Evolutionary conservation across 2,888 invertebrate species (phyloP), one percentile per base, ranked within the genome.

Genomic region (Norana najaformis): DNA sequence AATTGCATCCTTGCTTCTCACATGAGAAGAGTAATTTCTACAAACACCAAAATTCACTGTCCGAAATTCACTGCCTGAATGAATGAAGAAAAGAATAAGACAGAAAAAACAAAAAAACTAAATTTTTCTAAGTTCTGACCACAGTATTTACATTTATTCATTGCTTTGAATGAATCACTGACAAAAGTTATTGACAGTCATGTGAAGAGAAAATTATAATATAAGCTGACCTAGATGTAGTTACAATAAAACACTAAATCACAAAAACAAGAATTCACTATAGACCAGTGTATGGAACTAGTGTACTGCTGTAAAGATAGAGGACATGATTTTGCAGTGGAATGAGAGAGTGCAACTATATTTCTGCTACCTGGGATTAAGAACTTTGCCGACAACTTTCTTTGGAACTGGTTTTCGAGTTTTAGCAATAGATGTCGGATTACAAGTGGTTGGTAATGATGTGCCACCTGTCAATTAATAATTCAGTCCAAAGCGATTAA

Each of bases 1-100:
- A 91, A 95, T 95, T 13, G 93, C 93, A 53, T 94, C 94, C 90
- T 93, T 93, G n/a, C 93, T 90, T 88, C 91, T 88, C 34, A 90
- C 69, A 20, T 69, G 83, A 41, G 88, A 37, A 23, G 88, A 83
- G 23, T 90, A 53, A 20, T 35, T 41, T 83, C 91, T 91, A 89
- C 83, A 83, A 37, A 85, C 35, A 85, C 35, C 23, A 85, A 35
- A 85, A 37, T 37, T 85, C 85, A 85, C 35, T 85, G 23, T 36
- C 20, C 34, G 23, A 85, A 18, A 85, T 53, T 53, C n/a, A n/a
- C n/a, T n/a, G n/a, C n/a, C n/a, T n/a, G 36, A 83, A 88, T 36
- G 14, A 53, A 47, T 88, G 38, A 88, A 34, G 30, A n/a, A 5
- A 69, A 69, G 23, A 47, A 47, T 23, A 23, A 47, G 47, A 47